These are phyloP conservation scores for Poecilus cupreus DNA, from an alignment of 2,888 invertebrate species.

Conservation along the genomic window DNA sequence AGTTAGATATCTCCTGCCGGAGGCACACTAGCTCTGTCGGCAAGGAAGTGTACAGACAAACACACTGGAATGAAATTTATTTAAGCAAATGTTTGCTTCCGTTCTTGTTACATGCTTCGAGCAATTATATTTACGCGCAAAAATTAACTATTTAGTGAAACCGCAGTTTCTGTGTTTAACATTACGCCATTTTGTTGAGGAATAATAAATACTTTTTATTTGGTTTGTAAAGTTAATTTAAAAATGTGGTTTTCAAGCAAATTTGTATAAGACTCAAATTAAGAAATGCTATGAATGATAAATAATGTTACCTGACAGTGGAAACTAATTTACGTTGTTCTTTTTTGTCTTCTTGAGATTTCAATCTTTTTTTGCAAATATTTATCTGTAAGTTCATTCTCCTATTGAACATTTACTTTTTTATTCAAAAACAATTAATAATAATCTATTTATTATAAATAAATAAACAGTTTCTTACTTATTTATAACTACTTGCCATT, in stretches of 20 bases:
- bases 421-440: too few species aligned
- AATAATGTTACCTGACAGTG: not conserved
- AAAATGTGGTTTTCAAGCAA: not conserved
- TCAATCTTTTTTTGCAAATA: too few species aligned
- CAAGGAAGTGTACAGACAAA: slow-evolving; percentile 39
- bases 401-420: too few species aligned
- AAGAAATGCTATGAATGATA: not conserved
- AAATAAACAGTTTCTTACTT: too few species aligned
- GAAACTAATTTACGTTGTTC: too few species aligned
- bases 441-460: too few species aligned
- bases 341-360: too few species aligned
- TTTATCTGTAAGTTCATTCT: too few species aligned
- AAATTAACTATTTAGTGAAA: slow-evolving; percentile 46
- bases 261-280: not conserved
- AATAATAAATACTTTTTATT: slow-evolving; percentile 25
- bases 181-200: slow-evolving; percentile 14
- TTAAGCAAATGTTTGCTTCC: slow-evolving; percentile 45
- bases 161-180: not conserved
- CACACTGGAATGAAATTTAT: slow-evolving; percentile 46
- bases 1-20: slow-evolving; percentile 29
- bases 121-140: slow-evolving; percentile 36
- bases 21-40: slow-evolving; percentile 1
- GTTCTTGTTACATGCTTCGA: slow-evolving; percentile 39
- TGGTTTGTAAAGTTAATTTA: not conserved
- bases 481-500: too few species aligned